These are phyloP conservation scores for Arnoldichthys spilopterus DNA, from an alignment of 2,797 vertebrate species.

Conservation along the genomic window DNA sequence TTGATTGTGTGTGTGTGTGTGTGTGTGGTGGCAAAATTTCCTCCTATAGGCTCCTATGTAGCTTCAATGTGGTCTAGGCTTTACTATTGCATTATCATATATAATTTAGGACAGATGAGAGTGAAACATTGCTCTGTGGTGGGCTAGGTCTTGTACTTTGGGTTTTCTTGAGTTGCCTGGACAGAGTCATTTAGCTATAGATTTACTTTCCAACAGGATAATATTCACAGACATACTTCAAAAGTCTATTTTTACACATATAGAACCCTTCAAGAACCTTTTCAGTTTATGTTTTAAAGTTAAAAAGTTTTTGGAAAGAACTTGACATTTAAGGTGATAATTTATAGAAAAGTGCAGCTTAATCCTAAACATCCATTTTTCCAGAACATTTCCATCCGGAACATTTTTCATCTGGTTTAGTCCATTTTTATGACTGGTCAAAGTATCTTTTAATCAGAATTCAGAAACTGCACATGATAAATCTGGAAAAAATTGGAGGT, in stretches of 20 bases:
- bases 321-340: background rate
- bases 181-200: background rate
- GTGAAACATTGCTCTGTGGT: background rate
- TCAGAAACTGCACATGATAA: background rate
- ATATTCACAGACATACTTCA: background rate
- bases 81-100: background rate
- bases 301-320: background rate
- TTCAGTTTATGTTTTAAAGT: background rate
- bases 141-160: background rate
- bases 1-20: too few species aligned
- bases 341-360: constrained; percentile 4
- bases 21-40: too few species aligned
- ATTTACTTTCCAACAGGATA: background rate
- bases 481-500: background rate
- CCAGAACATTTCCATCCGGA: background rate
- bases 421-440: too few species aligned
- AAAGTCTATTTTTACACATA: background rate
- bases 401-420: background rate
- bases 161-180: background rate
- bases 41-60: too few species aligned
- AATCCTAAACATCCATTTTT: background rate
- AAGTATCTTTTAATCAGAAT: background rate
- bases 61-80: background rate
- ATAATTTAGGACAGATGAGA: background rate
- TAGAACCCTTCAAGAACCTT: background rate